phyloP scores from a whole-genome alignment of 2,888 invertebrate species.

The Diadromus collaris region DNA sequence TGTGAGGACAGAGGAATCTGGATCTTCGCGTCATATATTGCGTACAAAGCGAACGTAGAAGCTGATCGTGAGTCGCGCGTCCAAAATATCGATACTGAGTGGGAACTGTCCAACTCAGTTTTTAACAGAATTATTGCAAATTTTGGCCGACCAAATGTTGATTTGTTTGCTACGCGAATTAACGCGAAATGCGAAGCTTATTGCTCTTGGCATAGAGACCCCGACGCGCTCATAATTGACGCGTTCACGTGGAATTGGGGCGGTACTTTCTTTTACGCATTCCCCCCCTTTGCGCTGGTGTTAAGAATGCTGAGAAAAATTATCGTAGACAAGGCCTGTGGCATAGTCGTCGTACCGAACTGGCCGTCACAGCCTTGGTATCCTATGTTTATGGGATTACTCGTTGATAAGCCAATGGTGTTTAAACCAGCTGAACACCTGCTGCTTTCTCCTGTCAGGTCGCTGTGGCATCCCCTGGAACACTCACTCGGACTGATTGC shows the following conservation, averaged over 20 bases:
- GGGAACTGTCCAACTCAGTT: constrained; percentile 21
- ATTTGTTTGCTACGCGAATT: constrained; percentile 58
- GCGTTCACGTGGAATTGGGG: constrained; percentile 1
- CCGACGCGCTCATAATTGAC: not conserved
- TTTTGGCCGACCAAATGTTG: constrained; percentile 47
- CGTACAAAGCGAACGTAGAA: constrained; percentile 58
- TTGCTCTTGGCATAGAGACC: constrained; percentile 19
- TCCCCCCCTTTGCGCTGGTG: constrained; percentile 1
- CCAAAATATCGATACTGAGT: too few species aligned
- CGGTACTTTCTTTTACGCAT: not conserved
- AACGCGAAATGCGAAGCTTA: constrained; percentile 38
- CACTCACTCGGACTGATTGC: constrained; percentile 1
- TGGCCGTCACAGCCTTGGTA: constrained; percentile 27
- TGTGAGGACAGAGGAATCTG: constrained; percentile 59
- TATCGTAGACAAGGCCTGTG: not conserved
- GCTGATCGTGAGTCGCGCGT: constrained; percentile 66
- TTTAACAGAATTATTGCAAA: constrained; percentile 39
- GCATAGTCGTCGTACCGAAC: not conserved
- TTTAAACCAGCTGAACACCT: not conserved
- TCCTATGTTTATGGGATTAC: not conserved
- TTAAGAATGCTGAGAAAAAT: not conserved
- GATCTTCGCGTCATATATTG: constrained; percentile 63
- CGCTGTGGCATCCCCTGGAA: constrained; percentile 5
- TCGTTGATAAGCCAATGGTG: not conserved
- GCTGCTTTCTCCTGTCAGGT: constrained; percentile 26